These are phyloP conservation scores for Paracentrotus lividus DNA, from an alignment of 53 echinoderm and acorn worm species.

Conservation along the genomic window DNA sequence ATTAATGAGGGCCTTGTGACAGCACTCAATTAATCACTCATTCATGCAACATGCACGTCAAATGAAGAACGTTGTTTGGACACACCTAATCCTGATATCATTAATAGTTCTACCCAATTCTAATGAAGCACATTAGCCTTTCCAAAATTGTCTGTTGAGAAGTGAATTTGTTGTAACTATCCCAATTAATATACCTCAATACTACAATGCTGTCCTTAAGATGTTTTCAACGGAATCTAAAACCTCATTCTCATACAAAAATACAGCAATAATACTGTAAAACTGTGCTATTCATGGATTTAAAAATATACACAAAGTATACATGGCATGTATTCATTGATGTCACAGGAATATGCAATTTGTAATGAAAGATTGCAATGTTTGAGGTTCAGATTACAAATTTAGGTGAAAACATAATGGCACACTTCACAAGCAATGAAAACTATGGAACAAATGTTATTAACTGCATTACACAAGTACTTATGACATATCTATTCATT, in stretches of 20 bases:
- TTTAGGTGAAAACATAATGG: neutral
- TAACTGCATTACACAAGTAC: neutral
- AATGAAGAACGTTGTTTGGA: neutral
- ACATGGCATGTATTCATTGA: too few relatives aligned
- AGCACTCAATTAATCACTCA: constrained; percentile 21
- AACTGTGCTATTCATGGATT: too few relatives aligned
- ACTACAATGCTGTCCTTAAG: too few relatives aligned
- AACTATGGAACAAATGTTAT: neutral
- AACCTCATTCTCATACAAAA: too few relatives aligned
- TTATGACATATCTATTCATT: too few relatives aligned
- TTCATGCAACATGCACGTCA: neutral
- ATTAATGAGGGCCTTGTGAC: neutral
- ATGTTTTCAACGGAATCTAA: too few relatives aligned
- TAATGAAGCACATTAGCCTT: neutral
- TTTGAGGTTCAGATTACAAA: neutral
- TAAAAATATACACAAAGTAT: neutral
- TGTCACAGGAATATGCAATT: neutral
- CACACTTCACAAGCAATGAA: neutral
- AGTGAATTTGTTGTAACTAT: too few relatives aligned
- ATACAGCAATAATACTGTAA: too few relatives aligned
- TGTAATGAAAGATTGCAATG: neutral
- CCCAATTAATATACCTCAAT: too few relatives aligned
- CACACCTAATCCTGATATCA: neutral
- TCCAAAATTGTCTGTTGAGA: too few relatives aligned
- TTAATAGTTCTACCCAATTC: neutral